Percentiles rank a stretch among this genome's conserved stretches.
Evolutionary conservation across 2,113 vertebrate genomes (phyloP).

Genomic region (Anguilla rostrata): DNA sequence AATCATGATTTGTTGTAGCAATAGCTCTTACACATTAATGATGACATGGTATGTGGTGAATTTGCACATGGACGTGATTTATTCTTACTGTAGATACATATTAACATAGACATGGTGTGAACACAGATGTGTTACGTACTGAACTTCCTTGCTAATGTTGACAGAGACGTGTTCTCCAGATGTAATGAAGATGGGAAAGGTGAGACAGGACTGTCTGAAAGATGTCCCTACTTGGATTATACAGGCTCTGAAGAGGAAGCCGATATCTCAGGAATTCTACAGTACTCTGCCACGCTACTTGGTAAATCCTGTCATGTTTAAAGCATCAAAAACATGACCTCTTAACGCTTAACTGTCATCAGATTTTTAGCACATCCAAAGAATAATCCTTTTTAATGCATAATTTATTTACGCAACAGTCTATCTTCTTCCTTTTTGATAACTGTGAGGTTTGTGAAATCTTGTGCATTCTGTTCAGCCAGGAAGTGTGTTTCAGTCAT

Average conservation of each 20-base stretch:
- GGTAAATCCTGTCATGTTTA: conserved; percentile 69
- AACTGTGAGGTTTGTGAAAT: neutral
- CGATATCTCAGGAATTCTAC: conserved; percentile 93
- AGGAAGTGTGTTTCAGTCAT: neutral
- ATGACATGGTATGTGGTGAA: neutral
- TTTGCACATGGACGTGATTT: neutral
- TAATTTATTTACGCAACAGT: neutral
- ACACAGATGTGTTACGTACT: neutral
- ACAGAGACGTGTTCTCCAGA: conserved; percentile 57
- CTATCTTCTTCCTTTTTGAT: too few species aligned
- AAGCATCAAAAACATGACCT: neutral
- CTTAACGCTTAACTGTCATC: neutral
- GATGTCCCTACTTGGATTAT: conserved; percentile 83
- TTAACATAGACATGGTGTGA: neutral
- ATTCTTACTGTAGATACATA: neutral
- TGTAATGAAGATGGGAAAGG: conserved; percentile 81
- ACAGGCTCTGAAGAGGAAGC: conserved; percentile 81
- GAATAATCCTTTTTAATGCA: neutral
- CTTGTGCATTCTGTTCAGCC: neutral
- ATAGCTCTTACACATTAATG: neutral
- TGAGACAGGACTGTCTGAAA: conserved; percentile 79
- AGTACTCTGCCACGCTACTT: conserved; percentile 87
- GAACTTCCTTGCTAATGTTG: neutral
- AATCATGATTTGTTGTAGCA: too few species aligned
- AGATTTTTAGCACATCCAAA: neutral